Evolutionary conservation across 2,113 vertebrate species (phyloP), one percentile per base, ranked within the genome.

Genomic region (Semnornis frantzii): DNA sequence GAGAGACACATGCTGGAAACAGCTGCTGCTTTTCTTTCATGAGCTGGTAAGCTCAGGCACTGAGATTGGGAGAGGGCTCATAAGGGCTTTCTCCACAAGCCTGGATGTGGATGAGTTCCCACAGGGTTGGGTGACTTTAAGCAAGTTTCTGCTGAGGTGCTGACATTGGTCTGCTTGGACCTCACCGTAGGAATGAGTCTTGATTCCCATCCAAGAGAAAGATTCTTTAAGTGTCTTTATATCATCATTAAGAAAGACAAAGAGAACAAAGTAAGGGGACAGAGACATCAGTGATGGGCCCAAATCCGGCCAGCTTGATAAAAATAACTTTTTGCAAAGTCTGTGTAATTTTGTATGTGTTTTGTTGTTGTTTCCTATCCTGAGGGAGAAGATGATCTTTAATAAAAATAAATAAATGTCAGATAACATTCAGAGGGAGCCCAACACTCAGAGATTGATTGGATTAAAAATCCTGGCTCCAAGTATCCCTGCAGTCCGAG

Each of bases 181-280:
- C n/a, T 84, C 44, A 72, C 27, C 55, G 27, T 8, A 72, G 42
- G 34, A 94, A 19, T 60, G n/a, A 90, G 58, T 80, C 70, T 88
- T 92, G 82, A 90, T 83, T 90, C 27, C 24, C 37, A 78, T 86
- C 88, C 94, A 90, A 95, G 25, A 78, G 19, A 89, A 89, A 86
- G 85, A 84, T 75, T 90, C 79, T 70, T 30, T 85, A 92, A 79
- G 73, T 92, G 73, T 94, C 95, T 84, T 83, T 92, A 91, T 85
- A 95, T 94, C 85, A 96, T 84, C 91, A 46, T 95, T 94, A 94
- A 90, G 58, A 94, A 86, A 84, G 93, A 95, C 87, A 96, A 78
- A 76, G 63, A 92, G 87, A 92, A 89, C 76, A 93, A 92, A 87
- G 9, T 27, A 62, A 90, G 59, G 54, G 71, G 85, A 86, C n/a